Evolutionary conservation across 2,113 vertebrate genomes (phyloP), one percentile per base, ranked within the genome.

Genomic region (Phyllopteryx taeniolatus): DNA sequence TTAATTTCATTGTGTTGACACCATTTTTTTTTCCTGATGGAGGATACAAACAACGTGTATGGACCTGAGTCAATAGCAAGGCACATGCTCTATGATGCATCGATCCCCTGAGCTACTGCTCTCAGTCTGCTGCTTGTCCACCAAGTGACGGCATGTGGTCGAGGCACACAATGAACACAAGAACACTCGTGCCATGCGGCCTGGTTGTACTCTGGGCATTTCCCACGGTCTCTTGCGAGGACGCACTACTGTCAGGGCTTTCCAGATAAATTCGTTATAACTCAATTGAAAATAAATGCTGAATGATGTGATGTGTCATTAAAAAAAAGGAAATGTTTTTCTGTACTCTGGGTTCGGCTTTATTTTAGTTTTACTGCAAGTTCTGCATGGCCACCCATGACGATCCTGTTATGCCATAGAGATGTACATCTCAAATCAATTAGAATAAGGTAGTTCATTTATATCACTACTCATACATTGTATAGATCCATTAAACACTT

Each of bases 91-190:
- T 78, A 71, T 85, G 83, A 82, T 64, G 70, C 81, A 90, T 87
- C 74, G 87, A 90, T 89, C 64, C 68, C 49, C 77, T 15, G 71
- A 80, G 83, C 44, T 84, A 22, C 65, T 67, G 68, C 54, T 74
- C 80, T 74, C 46, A 77, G 17, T 19, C 47, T 15, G 47, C 47
- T 15, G 47, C 4, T 14, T 78, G 72, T 88, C 62, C 61, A 75
- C 49, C 49, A 8, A 76, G 71, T 60, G 60, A 72, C 51, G 79
- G 81, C 61, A 85, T 79, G 85, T 54, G 74, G 76, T 75, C 72
- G 77, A 74, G 68, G 74, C 63, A 68, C 72, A 86, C 84, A 85
- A 84, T 87, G 81, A 88, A 85, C 89, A 88, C 81, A 89, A 87
- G 79, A 84, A 87, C 84, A 85, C 82, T 81, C 72, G 47, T 70